Base-by-base conservation (phyloP, 2,888 invertebrate species). In the Gastracanthus pulcherrimus region DNA sequence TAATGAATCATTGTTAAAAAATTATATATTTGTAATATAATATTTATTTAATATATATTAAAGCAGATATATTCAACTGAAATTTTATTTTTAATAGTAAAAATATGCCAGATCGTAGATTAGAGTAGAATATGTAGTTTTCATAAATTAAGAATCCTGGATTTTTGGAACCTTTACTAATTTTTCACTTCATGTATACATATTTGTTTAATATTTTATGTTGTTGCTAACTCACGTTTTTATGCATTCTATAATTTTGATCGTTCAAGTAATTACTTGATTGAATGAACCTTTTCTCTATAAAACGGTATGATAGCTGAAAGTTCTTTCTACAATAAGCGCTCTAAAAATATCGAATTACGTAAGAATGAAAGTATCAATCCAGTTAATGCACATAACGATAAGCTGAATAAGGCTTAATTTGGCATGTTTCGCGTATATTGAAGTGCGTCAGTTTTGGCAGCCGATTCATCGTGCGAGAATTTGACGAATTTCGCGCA, bases 1-100 rank as follows among this genome's bases (percentile, higher is more conserved):
- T 23, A 41, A 60, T 23, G 2, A 64, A 62, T 67, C 19, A 67
- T 62, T 79, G 67, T 79, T 74, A 11, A 67, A 67, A 58, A 19
- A 48, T 41, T 71, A 60, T 62, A 70, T 74, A 31, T 48, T 67
- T 79, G 79, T 79, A 79, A 67, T 72, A 74, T 26, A 26, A 67
- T 60, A 67, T 34, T 62, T 76, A 81, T 67, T 77, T 66, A 66
- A 81, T 76, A 76, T n/a, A 76, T 48, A 55, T 76, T 70, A 64
- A 62, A 66, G 48, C 60, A 80, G n/a, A 67, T 11, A 38, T 34
- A 62, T 75, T 55, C 9, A 38, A 72, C 38, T 60, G 9, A 75
- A 74, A 69, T 48, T 81, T n/a, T 77, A 71, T 81, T 76, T 69
- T 80, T 26, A 5, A 74, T 16, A 51, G 26, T 69, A 51, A 69